Base-by-base conservation (phyloP, 2,113 vertebrate species). In the Kobus ellipsiprymnus region DNA sequence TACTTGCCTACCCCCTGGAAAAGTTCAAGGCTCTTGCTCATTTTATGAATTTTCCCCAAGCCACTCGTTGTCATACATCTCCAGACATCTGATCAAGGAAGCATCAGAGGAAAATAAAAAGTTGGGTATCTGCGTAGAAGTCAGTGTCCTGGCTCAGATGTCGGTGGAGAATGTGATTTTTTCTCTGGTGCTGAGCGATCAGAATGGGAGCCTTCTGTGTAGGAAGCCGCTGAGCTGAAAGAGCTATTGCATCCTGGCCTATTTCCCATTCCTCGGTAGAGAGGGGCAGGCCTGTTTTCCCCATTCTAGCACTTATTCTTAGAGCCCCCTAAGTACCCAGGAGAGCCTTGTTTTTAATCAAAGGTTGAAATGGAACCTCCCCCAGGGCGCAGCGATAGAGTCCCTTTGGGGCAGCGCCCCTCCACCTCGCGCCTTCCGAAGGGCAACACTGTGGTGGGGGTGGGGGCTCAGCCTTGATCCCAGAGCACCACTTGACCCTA, bases 401-500 rank as follows among this genome's bases (percentile, higher is more conserved):
- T 95, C 57, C 90, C 95, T 74, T 36, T 71, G 89, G 57, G 88
- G 62, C 81, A 33, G 80, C 48, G 55, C 29, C 87, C 92, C 44
- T 64, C 59, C 10, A 36, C n/a, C 67, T 30, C 62, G 33, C 62
- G 30, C 67, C 80, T 89, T 80, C 87, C 54, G 85, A 94, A 90
- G 64, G 85, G 90, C 84, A n/a, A 83, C 95, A 46, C 80, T 71
- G 91, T 36, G 64, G 85, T 27, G 77, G 86, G 88, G 81, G 62
- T 59, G 48, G 83, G 96, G 94, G 95, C 86, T 91, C 82, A 13
- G 89, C 95, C 83, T 59, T 10, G 82, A 83, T 95, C 86, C 94
- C 91, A 71, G 91, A 87, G 91, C 85, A 91, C 88, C 85, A 93
- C 95, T 94, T 87, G 97, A 97, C 95, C 82, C 96, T 27, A 86